These are phyloP conservation scores for Drosophila affinis DNA, from an alignment of 2,888 invertebrate species.

Conservation along the genomic window DNA sequence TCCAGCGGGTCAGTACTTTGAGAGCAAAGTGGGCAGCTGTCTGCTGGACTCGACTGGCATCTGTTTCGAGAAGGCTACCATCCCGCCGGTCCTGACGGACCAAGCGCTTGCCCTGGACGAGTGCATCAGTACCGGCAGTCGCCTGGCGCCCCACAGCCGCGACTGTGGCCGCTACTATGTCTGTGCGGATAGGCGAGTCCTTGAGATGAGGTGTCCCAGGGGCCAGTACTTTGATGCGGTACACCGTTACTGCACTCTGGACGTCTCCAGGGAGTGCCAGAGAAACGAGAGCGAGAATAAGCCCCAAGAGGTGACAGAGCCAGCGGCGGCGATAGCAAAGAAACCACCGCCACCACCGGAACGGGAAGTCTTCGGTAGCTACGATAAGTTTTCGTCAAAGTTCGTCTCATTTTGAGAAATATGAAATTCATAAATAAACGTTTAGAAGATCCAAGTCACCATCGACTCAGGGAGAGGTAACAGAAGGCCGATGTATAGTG, in stretches of 20 bases:
- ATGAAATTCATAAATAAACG: slow-evolving; percentile 9
- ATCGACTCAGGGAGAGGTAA: background rate
- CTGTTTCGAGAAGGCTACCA: slow-evolving; percentile 53
- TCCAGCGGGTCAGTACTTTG: slow-evolving; percentile 57
- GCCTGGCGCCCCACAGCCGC: slow-evolving; percentile 44
- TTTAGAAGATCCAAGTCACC: background rate
- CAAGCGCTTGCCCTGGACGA: slow-evolving; percentile 30
- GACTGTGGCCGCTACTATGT: slow-evolving; percentile 67
- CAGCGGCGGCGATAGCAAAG: slow-evolving; percentile 12
- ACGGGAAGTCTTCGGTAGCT: slow-evolving; percentile 16
- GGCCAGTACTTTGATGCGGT: slow-evolving; percentile 60
- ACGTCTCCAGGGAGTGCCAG: slow-evolving; percentile 41
- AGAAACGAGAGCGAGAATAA: background rate
- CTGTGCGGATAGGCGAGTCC: slow-evolving; percentile 55
- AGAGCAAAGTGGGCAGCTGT: slow-evolving; percentile 50
- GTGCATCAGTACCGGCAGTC: slow-evolving; percentile 42
- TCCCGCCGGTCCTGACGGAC: slow-evolving; percentile 11
- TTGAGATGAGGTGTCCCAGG: slow-evolving; percentile 58
- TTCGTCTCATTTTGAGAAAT: slow-evolving; percentile 45
- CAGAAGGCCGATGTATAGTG: no score
- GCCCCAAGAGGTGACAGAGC: background rate
- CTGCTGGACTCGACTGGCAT: slow-evolving; percentile 54
- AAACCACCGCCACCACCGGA: slow-evolving; percentile 5
- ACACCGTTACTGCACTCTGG: slow-evolving; percentile 36
- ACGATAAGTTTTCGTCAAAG: slow-evolving; percentile 64